Percentiles rank a stretch among this genome's conserved stretches.
These are phyloP conservation scores for Martes flavigula DNA, from an alignment of 2,797 vertebrate genomes.

Conservation along the genomic window DNA sequence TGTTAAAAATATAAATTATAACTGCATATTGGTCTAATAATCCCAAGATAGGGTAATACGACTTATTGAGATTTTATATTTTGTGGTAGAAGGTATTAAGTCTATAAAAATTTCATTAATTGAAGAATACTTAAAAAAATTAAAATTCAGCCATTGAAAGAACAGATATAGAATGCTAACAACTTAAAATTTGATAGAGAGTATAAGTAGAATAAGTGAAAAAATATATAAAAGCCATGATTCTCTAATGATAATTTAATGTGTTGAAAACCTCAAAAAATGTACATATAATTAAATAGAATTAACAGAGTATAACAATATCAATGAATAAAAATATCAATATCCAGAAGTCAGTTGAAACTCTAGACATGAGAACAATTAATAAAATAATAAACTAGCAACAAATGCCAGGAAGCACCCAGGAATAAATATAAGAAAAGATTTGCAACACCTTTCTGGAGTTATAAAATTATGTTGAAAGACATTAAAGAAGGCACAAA, in stretches of 20 bases:
- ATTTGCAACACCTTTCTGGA: not conserved
- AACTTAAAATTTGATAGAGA: not conserved
- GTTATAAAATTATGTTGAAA: not conserved
- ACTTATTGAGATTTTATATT: not conserved
- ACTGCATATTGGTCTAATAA: not conserved
- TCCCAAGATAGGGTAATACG: not conserved
- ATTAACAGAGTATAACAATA: not conserved
- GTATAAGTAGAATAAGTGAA: not conserved
- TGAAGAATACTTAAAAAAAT: not conserved
- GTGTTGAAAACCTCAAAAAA: not conserved
- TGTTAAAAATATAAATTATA: not conserved
- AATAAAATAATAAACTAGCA: not conserved
- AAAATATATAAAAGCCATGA: not conserved
- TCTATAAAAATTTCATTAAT: not conserved
- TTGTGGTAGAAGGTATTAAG: not conserved
- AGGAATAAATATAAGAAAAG: not conserved
- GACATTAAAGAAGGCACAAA: not conserved
- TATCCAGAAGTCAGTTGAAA: not conserved
- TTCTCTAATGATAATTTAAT: not conserved
- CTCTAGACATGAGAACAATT: not conserved
- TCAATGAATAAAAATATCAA: not conserved
- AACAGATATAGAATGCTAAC: not conserved
- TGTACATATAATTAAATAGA: not conserved
- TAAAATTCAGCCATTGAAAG: not conserved
- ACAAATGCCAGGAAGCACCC: not conserved